Evolutionary conservation across 2,113 vertebrate species (phyloP).

Genomic region (Urocitellus parryii): DNA sequence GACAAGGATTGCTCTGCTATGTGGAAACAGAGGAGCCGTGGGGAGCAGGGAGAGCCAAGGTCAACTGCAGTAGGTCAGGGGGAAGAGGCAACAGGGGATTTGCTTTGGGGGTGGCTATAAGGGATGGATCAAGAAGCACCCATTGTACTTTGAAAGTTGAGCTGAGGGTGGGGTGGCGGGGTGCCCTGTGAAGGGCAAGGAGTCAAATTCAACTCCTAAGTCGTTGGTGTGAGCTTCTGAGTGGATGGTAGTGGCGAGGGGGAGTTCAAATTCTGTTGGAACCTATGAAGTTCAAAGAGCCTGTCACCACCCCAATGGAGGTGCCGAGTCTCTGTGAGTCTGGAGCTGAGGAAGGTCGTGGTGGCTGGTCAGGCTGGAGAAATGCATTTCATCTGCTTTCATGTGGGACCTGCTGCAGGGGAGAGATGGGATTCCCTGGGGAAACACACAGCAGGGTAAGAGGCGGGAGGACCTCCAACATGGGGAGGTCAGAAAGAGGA

Average conservation of each 20-base stretch:
- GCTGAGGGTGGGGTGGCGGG: neutral
- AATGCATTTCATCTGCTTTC: neutral
- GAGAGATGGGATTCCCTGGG: neutral
- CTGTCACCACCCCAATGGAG: neutral
- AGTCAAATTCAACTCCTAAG: neutral
- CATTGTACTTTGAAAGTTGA: neutral
- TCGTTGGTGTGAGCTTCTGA: neutral
- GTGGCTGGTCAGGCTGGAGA: neutral
- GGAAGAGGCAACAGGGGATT: too few relatives aligned
- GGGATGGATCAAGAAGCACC: neutral
- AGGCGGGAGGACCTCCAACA: neutral
- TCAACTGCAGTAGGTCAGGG: neutral
- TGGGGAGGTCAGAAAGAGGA: neutral
- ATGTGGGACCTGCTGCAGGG: too few relatives aligned
- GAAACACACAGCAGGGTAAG: neutral
- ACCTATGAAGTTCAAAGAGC: neutral
- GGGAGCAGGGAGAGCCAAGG: neutral
- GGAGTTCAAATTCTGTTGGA: neutral
- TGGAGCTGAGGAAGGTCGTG: rapidly evolving
- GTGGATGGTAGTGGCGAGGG: rapidly evolving
- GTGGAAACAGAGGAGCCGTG: neutral
- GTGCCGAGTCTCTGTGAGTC: neutral
- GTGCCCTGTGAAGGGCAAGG: neutral
- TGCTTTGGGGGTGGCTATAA: neutral
- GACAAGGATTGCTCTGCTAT: neutral